Percentiles rank a stretch among this genome's conserved stretches.
Conservation (phyloP, 2,113 vertebrate genomes). For the Telmatochromis sp. region DNA sequence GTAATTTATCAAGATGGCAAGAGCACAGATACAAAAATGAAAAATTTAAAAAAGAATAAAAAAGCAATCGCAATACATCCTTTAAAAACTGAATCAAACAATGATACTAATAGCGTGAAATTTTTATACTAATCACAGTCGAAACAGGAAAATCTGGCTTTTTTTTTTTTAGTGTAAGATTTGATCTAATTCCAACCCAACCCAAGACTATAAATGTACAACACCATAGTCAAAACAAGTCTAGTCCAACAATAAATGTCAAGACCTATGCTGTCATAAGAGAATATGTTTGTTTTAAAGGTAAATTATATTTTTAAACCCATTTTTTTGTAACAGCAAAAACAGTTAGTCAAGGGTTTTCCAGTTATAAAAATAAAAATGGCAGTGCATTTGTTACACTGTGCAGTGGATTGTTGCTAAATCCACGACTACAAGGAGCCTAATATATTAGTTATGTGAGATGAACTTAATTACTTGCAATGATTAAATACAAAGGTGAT, state of each 20-base stretch:
- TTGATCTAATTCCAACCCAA: neutral
- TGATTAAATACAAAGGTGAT: neutral
- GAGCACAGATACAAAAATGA: neutral
- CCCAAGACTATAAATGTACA: neutral
- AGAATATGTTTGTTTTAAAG: neutral
- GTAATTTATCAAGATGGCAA: neutral
- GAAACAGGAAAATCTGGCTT: neutral
- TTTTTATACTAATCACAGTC: neutral
- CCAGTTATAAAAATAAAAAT: neutral
- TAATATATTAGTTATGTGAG: neutral
- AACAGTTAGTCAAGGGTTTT: neutral
- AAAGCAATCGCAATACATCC: neutral
- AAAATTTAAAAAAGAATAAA: neutral
- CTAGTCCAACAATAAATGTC: neutral
- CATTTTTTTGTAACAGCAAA: neutral
- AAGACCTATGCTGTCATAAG: neutral
- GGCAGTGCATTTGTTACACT: neutral
- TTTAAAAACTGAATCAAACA: neutral
- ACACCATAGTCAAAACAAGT: neutral
- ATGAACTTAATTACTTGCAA: neutral
- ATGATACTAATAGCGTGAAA: neutral
- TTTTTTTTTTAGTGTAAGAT: neutral
- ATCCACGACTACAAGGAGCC: neutral
- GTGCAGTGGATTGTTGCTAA: neutral
- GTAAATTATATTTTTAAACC: neutral